Evolutionary conservation across 2,113 vertebrate species (phyloP), one percentile per base, ranked within the genome.

Genomic region (Malurus melanocephalus): DNA sequence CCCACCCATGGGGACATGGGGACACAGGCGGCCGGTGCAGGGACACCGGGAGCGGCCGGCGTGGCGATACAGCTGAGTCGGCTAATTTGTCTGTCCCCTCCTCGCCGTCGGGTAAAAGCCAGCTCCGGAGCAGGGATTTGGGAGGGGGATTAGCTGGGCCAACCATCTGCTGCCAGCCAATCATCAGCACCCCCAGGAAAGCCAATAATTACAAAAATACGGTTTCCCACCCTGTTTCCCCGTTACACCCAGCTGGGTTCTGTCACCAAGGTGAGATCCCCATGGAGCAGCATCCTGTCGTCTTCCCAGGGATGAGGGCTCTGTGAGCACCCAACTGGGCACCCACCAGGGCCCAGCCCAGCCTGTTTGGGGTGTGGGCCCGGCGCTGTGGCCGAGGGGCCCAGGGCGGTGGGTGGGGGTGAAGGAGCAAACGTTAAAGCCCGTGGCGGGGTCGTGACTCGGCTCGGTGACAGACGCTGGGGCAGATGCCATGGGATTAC

Each of bases 401-500:
- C 20, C 61, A 4, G 0, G 35, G 40, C 2, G 4, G 56, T 0
- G 53, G n/a, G 46, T 33, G 68, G 56, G 73, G 53, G 64, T 93
- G 80, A 93, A 81, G 94, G 90, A 96, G 96, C 96, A 96, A 96
- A 96, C 1, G 23, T 95, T 95, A 96, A 95, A 93, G 79, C 86
- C 90, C 30, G 30, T 1, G 7, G 80, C 2, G 0, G 82, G 90
- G 92, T 75, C 40, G 3, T 88, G 69, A 93, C 90, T 78, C 46
- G 15, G 90, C 69, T 91, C 33, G 26, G 95, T 96, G 95, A 96
- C 95, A 86, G 94, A 95, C 64, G 94, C 96, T 94, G 89, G 96
- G 95, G 96, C 96, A 97, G 97, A 97, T 95, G 92, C 96, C 95
- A 94, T 3, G 2, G 96, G 97, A 97, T 98, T 98, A 97, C 76